Base-by-base conservation (phyloP, 2,797 vertebrate species). In the Percopsis omiscomaycus region DNA sequence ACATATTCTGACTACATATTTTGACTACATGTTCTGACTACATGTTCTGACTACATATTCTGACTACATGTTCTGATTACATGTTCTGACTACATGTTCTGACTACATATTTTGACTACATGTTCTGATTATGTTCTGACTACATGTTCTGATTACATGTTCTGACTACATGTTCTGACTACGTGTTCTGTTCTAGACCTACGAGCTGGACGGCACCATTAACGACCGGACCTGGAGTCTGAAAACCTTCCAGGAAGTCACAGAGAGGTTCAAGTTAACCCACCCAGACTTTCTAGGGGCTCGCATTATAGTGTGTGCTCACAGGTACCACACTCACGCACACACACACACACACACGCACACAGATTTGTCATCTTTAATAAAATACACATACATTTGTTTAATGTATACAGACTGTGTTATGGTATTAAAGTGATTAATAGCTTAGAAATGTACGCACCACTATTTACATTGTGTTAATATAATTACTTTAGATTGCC, bases 201-300 rank as follows among this genome's bases (percentile, higher is more conserved):
- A 97, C 0, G 96, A 98, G 69, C 91, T 97, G 1, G 91, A 97
- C n/a, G 95, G 96, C 65, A 92, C 81, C 1, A 54, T 37, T 29
- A 92, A 95, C 5, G 76, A 92, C 22, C 89, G 71, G 52, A 84
- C 83, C 0, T 98, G 95, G 95, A 84, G 86, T 0, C 60, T 96
- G 68, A 90, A 84, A 64, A 77, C 80, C 0, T 96, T 96, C 70
- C 80, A 12, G 67, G 92, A 96, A 2, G 90, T 94, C 28, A 86
- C 86, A n/a, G 78, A 71, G 57, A 83, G 76, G 54, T 98, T 98
- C 55, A 70, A 44, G 6, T 76, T 73, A 29, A 80, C 88, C 59
- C 92, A 97, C 77, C 91, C 94, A 0, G 94, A 94, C 63, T 98
- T 98, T 54, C 70, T 95, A 0, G 96, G 96, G 54, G 80, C 89